Conservation (phyloP, 2,888 invertebrate genomes). For the Iphiclides podalirius region DNA sequence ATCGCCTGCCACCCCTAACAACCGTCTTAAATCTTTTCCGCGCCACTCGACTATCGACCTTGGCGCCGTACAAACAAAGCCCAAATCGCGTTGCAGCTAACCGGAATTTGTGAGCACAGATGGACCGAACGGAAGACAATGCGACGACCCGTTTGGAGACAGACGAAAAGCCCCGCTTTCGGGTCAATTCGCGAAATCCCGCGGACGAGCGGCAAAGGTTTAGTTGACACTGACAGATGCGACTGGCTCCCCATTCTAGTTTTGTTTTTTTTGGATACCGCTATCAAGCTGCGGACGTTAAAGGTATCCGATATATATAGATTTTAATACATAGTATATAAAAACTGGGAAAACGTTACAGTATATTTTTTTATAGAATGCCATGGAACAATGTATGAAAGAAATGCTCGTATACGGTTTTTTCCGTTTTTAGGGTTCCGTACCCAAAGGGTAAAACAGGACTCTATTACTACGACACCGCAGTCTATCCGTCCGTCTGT, state of each 20-base stretch:
- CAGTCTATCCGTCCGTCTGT: too few species aligned
- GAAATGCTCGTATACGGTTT: too few species aligned
- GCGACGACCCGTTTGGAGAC: slow-evolving; percentile 68
- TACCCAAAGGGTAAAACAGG: too few species aligned
- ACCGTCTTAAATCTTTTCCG: slow-evolving; percentile 27
- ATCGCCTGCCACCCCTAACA: slow-evolving; percentile 35
- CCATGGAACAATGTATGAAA: too few species aligned
- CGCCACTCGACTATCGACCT: slow-evolving; percentile 2
- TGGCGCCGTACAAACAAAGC: not conserved
- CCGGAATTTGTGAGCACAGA: slow-evolving; percentile 11
- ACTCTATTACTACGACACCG: too few species aligned
- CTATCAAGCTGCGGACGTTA: slow-evolving; percentile 3
- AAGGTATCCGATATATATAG: slow-evolving; percentile 4
- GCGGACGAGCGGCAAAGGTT: slow-evolving; percentile 53
- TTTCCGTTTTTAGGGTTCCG: too few species aligned
- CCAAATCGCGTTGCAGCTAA: not conserved
- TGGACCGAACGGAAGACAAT: slow-evolving; percentile 48
- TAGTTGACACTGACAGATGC: slow-evolving; percentile 63
- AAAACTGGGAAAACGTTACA: too few species aligned
- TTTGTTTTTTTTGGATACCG: slow-evolving; percentile 28
- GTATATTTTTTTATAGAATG: too few species aligned
- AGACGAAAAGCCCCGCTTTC: slow-evolving; percentile 58
- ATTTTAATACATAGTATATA: too few species aligned
- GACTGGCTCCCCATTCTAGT: slow-evolving; percentile 38
- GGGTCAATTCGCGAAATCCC: slow-evolving; percentile 68